Evolutionary conservation across 2,888 invertebrate genomes (phyloP), one percentile per base, ranked within the genome.

Genomic region (Ctenicera cuprea): DNA sequence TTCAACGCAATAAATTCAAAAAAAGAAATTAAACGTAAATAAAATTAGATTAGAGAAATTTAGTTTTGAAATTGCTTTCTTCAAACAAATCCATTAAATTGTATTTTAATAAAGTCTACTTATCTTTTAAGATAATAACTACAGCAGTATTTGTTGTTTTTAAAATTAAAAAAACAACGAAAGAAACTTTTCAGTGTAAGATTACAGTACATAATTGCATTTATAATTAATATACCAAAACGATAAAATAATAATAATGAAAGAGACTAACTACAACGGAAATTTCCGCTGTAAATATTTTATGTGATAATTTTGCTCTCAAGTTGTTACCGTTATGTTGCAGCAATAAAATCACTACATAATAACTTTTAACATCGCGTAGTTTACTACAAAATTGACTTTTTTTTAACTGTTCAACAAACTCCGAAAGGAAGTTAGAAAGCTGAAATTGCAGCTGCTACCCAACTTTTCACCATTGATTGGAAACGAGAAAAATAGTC

Each of bases 401-500:
- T 54, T 54, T 52, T 30, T 59, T 33, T 33, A 38, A 18, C 59
- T 59, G 38, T 59, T 16, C 33, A 14, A 18, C 59, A 37, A 59
- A 59, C 37, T 38, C 38, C 14, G n/a, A 26, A 33, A n/a, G 20
- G n/a, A 59, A 59, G 38, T 59, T 30, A 1, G 20, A 38, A 59
- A 37, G 38, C 38, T 12, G 41, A 38, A 37, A 59, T 12, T 59
- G 37, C 59, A 59, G 59, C 59, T 59, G 59, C 59, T 38, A 14
- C 59, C 59, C 8, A 59, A 59, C 38, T 38, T 59, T 59, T 20
- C 38, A 9, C 20, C 59, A 59, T 59, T 59, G 59, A 59, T 59
- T 59, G 16, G 38, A 59, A 52, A 18, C 57, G 38, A 59, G 38
- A 38, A 59, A 59, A 59, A 59, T 59, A 59, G 59, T 41, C 41